Conservation (phyloP, 2,888 invertebrate species). For the Noctua fimbriata region DNA sequence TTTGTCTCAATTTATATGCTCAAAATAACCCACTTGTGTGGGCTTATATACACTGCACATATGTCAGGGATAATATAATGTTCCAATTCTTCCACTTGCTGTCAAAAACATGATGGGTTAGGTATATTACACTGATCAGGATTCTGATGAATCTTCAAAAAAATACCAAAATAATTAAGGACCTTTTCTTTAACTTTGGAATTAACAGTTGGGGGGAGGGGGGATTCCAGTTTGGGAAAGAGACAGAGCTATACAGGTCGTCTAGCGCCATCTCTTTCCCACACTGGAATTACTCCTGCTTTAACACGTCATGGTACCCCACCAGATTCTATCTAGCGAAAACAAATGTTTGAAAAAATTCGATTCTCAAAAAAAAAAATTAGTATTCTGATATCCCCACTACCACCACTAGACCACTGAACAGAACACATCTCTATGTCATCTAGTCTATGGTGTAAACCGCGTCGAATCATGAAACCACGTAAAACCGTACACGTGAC, state of each 20-base stretch:
- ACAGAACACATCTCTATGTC: not conserved
- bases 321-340: not conserved
- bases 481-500: not conserved
- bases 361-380: not conserved
- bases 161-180: no score
- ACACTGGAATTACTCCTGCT: no score
- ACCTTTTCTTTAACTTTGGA: no score
- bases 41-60: not conserved
- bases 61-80: not conserved
- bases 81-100: not conserved
- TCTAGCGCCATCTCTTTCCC: no score
- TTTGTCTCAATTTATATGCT: constrained; percentile 24
- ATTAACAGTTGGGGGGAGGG: no score
- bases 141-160: no score
- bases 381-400: not conserved
- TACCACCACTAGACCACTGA: not conserved
- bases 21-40: constrained; percentile 1
- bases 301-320: no score
- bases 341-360: not conserved
- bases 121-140: not conserved
- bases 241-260: no score
- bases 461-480: not conserved
- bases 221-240: no score
- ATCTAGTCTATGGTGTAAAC: not conserved
- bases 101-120: not conserved